Percentiles rank a stretch among this genome's conserved stretches.
Evolutionary conservation across 2,113 vertebrate genomes (phyloP).

Genomic region (Chionodraco myersi): DNA sequence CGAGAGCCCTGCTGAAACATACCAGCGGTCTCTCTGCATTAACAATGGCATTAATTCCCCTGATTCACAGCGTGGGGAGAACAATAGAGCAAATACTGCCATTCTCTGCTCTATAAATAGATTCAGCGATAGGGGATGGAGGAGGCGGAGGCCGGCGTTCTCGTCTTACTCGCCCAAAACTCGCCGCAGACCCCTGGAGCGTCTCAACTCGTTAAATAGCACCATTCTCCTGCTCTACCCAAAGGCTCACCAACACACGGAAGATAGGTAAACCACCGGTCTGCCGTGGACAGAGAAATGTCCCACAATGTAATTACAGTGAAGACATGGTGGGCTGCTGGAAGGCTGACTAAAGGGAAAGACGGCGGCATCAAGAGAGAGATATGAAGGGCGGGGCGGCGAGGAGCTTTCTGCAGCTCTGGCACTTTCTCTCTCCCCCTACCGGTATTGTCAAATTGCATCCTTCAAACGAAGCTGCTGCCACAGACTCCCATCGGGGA

Average conservation of each 20-base stretch:
- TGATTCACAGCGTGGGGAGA: conserved; percentile 53
- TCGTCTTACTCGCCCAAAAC: conserved; percentile 67
- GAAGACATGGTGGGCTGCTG: conserved; percentile 64
- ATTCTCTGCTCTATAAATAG: conserved; percentile 82
- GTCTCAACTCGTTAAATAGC: conserved; percentile 80
- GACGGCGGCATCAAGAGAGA: conserved; percentile 3
- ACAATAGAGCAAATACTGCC: conserved; percentile 84
- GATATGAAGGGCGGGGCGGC: not conserved
- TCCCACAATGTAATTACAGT: conserved; percentile 81
- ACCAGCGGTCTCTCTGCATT: conserved; percentile 82
- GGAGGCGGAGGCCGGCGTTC: conserved; percentile 36
- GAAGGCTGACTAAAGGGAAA: conserved; percentile 57
- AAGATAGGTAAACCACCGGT: conserved; percentile 55
- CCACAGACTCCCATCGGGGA: conserved; percentile 47
- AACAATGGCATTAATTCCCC: conserved; percentile 79
- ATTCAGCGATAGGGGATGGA: conserved; percentile 77
- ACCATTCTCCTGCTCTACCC: conserved; percentile 75
- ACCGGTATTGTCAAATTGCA: conserved; percentile 52
- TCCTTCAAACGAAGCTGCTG: conserved; percentile 53
- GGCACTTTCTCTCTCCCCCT: conserved; percentile 62
- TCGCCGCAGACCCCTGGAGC: conserved; percentile 79
- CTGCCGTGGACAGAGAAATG: conserved; percentile 69
- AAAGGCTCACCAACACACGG: conserved; percentile 65
- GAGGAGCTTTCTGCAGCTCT: conserved; percentile 58
- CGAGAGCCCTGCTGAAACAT: conserved; percentile 85